A percentile compares a stretch with the other conserved stretches of the same genome.
Conservation (phyloP, 2,113 vertebrate genomes). For the Nothocercus nigrocapillus region DNA sequence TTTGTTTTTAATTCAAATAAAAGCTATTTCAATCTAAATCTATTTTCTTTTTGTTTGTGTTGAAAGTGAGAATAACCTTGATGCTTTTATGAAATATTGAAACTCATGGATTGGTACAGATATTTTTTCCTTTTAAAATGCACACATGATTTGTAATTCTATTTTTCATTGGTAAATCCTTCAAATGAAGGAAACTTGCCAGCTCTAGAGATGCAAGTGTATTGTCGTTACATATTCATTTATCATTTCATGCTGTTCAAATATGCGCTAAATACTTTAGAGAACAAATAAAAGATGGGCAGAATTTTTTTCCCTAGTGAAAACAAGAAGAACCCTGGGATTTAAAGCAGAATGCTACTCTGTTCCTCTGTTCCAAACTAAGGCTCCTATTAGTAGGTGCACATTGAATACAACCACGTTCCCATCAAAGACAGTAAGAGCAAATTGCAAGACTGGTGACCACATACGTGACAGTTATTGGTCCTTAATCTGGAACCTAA, state of each 20-base stretch:
- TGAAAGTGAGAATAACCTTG: neutral
- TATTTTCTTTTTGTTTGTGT: conserved; percentile 16
- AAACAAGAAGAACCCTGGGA: neutral
- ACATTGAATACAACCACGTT: neutral
- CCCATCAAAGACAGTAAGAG: neutral
- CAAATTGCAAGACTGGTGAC: neutral
- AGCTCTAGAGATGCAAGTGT: neutral
- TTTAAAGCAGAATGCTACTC: neutral
- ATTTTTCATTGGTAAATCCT: neutral
- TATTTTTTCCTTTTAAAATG: neutral
- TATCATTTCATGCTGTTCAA: neutral
- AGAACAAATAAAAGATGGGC: neutral
- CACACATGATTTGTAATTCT: neutral
- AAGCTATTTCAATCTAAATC: neutral
- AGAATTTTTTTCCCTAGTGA: neutral
- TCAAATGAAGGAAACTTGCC: neutral
- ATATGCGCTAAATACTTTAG: neutral
- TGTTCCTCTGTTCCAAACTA: neutral
- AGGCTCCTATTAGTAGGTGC: neutral
- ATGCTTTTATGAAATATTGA: neutral
- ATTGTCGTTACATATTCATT: neutral
- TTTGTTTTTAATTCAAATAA: neutral
- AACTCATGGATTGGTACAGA: neutral
- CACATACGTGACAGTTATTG: neutral
- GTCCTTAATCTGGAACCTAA: neutral